Conservation (phyloP, 2,113 vertebrate genomes). For the Tupaia tana region DNA sequence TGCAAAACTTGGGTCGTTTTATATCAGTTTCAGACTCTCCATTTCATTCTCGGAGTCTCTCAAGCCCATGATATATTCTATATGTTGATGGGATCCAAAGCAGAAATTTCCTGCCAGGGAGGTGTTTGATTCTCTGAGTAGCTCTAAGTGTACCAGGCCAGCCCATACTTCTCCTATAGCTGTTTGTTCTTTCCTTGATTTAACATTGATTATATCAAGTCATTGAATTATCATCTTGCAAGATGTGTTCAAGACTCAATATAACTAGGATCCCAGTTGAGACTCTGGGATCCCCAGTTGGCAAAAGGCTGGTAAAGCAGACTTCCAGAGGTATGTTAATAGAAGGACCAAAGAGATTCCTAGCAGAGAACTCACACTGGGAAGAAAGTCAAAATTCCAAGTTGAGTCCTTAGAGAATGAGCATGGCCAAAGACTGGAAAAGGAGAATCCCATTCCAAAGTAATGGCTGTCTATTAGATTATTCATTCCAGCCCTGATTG, state of each 20-base stretch:
- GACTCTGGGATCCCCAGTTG: fast-evolving
- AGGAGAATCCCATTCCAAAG: not conserved
- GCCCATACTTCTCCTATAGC: fast-evolving
- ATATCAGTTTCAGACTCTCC: not conserved
- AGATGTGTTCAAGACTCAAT: not conserved
- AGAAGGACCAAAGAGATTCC: not conserved
- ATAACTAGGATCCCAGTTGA: not conserved
- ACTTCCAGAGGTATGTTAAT: not conserved
- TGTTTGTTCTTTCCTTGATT: not conserved
- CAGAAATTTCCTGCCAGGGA: not conserved
- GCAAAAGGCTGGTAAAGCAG: too few relatives aligned
- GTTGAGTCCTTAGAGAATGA: not conserved
- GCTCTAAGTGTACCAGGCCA: not conserved
- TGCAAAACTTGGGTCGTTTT: not conserved
- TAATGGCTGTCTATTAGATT: fast-evolving
- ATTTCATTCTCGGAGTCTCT: not conserved
- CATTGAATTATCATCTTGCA: not conserved
- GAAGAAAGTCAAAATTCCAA: not conserved
- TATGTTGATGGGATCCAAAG: not conserved
- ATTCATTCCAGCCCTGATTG: not conserved
- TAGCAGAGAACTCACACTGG: not conserved
- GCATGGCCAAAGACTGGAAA: not conserved
- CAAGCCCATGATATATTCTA: not conserved
- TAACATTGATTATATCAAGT: too few relatives aligned
- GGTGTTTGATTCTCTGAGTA: not conserved